Evolutionary conservation across 2,888 invertebrate species (phyloP).

Genomic region (Pachliopta kotzebuea): DNA sequence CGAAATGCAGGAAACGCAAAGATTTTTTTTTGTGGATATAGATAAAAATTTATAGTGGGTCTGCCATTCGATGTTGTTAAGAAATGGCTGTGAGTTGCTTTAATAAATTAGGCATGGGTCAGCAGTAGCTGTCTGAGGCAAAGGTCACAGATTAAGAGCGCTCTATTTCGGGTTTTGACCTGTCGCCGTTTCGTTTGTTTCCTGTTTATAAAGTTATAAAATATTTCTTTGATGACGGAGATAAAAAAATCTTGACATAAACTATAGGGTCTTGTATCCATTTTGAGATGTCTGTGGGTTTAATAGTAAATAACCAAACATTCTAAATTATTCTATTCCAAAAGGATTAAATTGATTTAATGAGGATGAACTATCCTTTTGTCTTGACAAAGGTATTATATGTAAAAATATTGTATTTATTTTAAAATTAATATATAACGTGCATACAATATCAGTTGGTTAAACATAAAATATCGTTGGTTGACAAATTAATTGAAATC

Average conservation of each 20-base stretch:
- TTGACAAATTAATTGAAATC: no score
- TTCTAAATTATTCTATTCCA: no score
- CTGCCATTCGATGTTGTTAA: conserved; percentile 36
- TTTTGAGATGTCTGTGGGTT: no score
- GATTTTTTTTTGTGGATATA: conserved; percentile 3
- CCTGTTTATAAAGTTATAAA: conserved; percentile 33
- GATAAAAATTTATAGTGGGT: conserved; percentile 18
- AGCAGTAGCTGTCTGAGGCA: conserved; percentile 49
- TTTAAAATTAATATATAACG: no score
- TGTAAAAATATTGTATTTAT: no score
- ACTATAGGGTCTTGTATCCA: no score
- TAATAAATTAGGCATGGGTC: conserved; percentile 68
- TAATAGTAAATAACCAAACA: no score
- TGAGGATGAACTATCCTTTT: no score
- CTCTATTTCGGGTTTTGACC: conserved; percentile 67
- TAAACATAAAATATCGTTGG: no score
- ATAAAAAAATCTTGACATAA: background rate
- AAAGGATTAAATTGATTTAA: no score
- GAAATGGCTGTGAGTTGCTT: conserved; percentile 49
- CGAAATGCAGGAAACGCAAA: background rate
- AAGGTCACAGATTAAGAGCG: conserved; percentile 73
- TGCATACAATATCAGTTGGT: no score
- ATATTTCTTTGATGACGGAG: background rate
- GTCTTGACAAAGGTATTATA: no score
- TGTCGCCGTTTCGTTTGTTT: conserved; percentile 57